Base-by-base conservation (phyloP, 2,113 vertebrate species). In the Phyllostomus hastatus region DNA sequence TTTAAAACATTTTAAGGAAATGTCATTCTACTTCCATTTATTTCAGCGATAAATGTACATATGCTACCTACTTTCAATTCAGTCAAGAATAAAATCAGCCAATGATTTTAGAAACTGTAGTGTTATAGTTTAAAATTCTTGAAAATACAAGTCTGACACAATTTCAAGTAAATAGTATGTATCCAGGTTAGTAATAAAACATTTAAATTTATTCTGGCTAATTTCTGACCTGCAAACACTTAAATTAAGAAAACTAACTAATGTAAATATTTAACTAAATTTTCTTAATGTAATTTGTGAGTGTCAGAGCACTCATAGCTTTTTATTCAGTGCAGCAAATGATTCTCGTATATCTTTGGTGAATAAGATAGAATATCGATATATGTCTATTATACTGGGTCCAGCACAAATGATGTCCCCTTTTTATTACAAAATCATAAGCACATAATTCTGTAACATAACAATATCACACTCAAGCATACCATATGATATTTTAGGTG, bases 81-180 rank as follows among this genome's bases (percentile, higher is more conserved):
- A 82, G 6, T 89, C 15, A 79, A 33, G 72, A 96, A 72, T 91
- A 81, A 80, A 84, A 76, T 70, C 66, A 52, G 59, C 67, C 38
- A 33, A 1, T 82, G n/a, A 67, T 59, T 94, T 94, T 94, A 78
- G 38, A 97, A 93, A 61, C 41, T 70, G 17, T 48, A 26, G 0
- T n/a, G n/a, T 78, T 94, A 48, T 85, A 72, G 79, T 89, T 93
- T 67, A 72, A 86, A 92, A 78, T 59, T 4, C 41, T 97, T 69
- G 35, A 89, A 86, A 92, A 83, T 59, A 9, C 46, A 75, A 41
- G 28, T 82, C 67, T 82, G 52, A 64, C 46, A 94, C n/a, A 95
- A 35, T 89, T 95, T 78, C 12, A 86, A 81, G 54, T 85, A 86
- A 96, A 95, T 35, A 59, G 33, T 90, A 48, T 78, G 11, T 57